Conservation (phyloP, 2,888 invertebrate genomes). For the Tenodera sinensis region DNA sequence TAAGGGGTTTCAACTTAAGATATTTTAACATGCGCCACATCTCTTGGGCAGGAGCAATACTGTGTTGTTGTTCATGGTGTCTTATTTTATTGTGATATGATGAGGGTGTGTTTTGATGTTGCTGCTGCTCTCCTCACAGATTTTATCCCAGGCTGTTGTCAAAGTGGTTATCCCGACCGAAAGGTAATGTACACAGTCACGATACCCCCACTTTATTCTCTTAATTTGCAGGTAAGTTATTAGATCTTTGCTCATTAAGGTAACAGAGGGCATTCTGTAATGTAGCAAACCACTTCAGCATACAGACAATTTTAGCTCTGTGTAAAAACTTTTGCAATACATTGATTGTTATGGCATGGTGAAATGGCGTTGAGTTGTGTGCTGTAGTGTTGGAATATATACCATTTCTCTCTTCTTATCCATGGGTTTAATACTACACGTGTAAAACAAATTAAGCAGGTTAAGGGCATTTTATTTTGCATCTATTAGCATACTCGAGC, state of each 20-base stretch:
- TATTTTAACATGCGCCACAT: not conserved
- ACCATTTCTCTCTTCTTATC: no score
- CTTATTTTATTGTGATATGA: not conserved
- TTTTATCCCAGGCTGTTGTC: constrained; percentile 84
- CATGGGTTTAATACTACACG: no score
- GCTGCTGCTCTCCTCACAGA: constrained; percentile 53
- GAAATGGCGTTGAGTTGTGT: not conserved
- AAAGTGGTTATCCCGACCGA: constrained; percentile 98
- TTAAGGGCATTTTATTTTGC: no score
- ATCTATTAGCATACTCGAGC: no score
- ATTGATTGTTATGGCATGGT: not conserved
- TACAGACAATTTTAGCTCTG: not conserved
- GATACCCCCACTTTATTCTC: constrained; percentile 4
- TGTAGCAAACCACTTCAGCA: not conserved
- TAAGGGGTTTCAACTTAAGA: not conserved
- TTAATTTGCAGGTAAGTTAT: constrained; percentile 20
- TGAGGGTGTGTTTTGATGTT: constrained; percentile 23
- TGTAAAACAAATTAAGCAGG: no score
- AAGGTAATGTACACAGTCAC: constrained; percentile 58
- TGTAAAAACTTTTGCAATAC: not conserved
- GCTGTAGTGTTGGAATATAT: not conserved
- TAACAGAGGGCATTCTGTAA: not conserved
- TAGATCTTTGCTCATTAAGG: not conserved
- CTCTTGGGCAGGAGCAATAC: not conserved
- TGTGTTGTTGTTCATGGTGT: not conserved